Conservation (phyloP, 2,888 invertebrate genomes). For the Leucania comma region DNA sequence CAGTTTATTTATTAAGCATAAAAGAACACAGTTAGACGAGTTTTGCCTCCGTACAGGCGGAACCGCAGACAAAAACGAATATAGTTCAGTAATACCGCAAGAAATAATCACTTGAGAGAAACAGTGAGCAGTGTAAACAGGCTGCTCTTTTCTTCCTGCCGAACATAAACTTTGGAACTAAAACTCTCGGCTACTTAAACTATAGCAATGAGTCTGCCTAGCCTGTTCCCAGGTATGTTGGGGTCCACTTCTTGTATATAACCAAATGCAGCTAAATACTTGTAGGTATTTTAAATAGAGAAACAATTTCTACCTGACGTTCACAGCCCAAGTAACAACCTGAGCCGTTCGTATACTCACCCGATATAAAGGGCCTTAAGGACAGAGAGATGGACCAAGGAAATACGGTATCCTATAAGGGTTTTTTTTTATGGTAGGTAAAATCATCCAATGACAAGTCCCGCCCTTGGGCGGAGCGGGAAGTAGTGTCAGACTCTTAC, state of each 20-base stretch:
- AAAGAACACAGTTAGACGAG: conserved; percentile 22
- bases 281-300: neutral
- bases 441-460: too few species aligned
- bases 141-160: neutral
- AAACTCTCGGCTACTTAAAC: neutral
- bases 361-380: too few species aligned
- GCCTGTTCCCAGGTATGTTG: too few species aligned
- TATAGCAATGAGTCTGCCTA: neutral
- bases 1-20: conserved; percentile 13
- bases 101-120: conserved; percentile 35
- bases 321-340: neutral
- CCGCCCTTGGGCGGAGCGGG: too few species aligned
- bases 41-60: neutral
- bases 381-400: too few species aligned
- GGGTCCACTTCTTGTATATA: too few species aligned
- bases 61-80: conserved; percentile 46
- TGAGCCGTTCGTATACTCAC: too few species aligned
- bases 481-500: too few species aligned
- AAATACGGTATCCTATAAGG: too few species aligned
- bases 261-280: neutral
- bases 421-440: too few species aligned
- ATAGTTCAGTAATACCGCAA: conserved; percentile 49
- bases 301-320: neutral
- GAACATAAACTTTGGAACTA: conserved; percentile 18
- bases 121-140: conserved; percentile 36